Evolutionary conservation across 1,140 invertebrate genomes (phyloP), one percentile per base, ranked within the genome.

Genomic region (Pogonus chalceus): DNA sequence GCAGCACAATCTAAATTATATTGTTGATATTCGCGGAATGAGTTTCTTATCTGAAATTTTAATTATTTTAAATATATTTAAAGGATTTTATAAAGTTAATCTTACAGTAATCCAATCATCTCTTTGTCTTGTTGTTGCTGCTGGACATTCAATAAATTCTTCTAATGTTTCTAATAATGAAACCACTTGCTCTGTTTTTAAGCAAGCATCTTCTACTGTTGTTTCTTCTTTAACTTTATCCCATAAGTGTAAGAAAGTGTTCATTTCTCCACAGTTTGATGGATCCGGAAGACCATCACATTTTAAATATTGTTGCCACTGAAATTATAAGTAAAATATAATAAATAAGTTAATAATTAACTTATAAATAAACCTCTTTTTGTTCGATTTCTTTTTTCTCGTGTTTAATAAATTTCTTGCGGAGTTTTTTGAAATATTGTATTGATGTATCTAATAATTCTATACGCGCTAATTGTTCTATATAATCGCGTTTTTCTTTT

Each of bases 251-350:
- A 83, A 65, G 54, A 81, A 84, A 1, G 76, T 80, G 51, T 81
- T 79, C 62, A 84, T 69, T 50, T 81, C 72, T 3, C 72, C 68
- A 10, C 77, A 66, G 56, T 71, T 70, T 2, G 66, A 68, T 0
- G 80, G 76, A 64, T 82, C 76, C 0, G 82, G 82, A n/a, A 84
- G 65, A 20, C 79, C 76, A 49, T 81, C 78, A 59, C 81, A 84
- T 7, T 72, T 72, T 65, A 82, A 70, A 56, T 78, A 82, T 26
- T 77, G 72, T 23, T 71, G 55, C 82, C 82, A 84, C 67, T 84
- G 61, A 23, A 72, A 65, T 18, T n/a, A n/a, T n/a, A n/a, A n/a
- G n/a, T n/a, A n/a, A n/a, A n/a, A n/a, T n/a, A 49, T 12, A 9
- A 48, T 2, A 14, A 7, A 2, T 14, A 20, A 16, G 14, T 20